A percentile compares a stretch with the other conserved stretches of the same genome.
These are phyloP conservation scores for Sebastes glaucus DNA, from an alignment of 2,797 vertebrate genomes.

Conservation along the genomic window DNA sequence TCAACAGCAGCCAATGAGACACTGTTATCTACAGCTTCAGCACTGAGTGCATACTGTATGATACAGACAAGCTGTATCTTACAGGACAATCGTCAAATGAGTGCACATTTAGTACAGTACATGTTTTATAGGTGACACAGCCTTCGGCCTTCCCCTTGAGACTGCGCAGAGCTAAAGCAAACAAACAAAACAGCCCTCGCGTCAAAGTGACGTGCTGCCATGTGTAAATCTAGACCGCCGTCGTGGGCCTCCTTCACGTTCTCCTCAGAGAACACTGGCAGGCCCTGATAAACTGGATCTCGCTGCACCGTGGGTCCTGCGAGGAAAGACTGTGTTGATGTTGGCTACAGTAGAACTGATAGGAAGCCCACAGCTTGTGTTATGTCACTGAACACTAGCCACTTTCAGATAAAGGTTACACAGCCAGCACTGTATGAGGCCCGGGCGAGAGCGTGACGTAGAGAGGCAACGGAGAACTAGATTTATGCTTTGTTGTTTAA, in stretches of 20 bases:
- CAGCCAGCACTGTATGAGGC: slow-evolving; percentile 24
- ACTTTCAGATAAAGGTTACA: slow-evolving; percentile 67
- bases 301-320: background rate
- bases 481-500: slow-evolving; percentile 23
- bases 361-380: slow-evolving; percentile 51
- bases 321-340: slow-evolving; percentile 56
- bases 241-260: slow-evolving; percentile 34
- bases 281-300: slow-evolving; percentile 59
- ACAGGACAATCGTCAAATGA: slow-evolving; percentile 3
- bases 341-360: slow-evolving; percentile 57
- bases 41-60: slow-evolving; percentile 5
- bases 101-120: slow-evolving; percentile 27
- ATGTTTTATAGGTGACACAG: slow-evolving; percentile 30
- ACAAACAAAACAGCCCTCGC: slow-evolving; percentile 42
- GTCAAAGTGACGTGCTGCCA: slow-evolving; percentile 45
- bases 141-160: background rate
- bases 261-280: slow-evolving; percentile 40
- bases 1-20: slow-evolving; percentile 42
- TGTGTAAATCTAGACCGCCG: slow-evolving; percentile 37
- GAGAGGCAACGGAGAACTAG: background rate
- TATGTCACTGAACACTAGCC: slow-evolving; percentile 59
- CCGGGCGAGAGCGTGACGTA: background rate
- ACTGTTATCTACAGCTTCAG: slow-evolving; percentile 20
- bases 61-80: slow-evolving; percentile 39
- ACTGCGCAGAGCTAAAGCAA: slow-evolving; percentile 4